A percentile compares a stretch with the other conserved stretches of the same genome.
These are phyloP conservation scores for Aricia artaxerxes DNA, from an alignment of 2,888 invertebrate species.

Conservation along the genomic window DNA sequence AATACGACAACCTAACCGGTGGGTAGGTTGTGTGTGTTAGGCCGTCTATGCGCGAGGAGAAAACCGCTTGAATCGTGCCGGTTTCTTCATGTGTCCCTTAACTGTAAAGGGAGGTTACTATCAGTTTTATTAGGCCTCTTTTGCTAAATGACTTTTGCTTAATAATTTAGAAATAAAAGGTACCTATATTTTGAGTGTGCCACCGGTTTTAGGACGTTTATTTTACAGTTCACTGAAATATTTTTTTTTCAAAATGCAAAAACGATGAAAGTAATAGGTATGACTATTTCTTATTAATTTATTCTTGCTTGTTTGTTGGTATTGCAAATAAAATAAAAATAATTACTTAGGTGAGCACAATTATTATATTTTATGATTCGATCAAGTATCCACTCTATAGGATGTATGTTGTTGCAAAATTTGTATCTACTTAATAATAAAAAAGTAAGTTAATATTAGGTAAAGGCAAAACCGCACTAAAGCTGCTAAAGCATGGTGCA, in stretches of 20 bases:
- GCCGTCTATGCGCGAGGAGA: slow-evolving; percentile 40
- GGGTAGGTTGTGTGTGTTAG: slow-evolving; percentile 34
- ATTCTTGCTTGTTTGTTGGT: too few species aligned
- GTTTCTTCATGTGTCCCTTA: slow-evolving; percentile 47
- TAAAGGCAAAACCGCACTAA: too few species aligned
- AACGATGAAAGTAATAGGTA: too few species aligned
- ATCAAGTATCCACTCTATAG: neutral
- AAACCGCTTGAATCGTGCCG: slow-evolving; percentile 44
- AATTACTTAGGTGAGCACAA: neutral
- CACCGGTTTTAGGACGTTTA: neutral
- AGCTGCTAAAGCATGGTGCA: too few species aligned
- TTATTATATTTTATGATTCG: neutral
- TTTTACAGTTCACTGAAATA: too few species aligned
- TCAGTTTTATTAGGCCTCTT: slow-evolving; percentile 39
- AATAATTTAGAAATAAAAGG: too few species aligned
- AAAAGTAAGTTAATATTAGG: neutral
- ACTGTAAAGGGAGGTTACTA: slow-evolving; percentile 45
- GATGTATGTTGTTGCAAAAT: neutral
- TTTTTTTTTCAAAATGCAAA: too few species aligned
- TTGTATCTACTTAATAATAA: neutral
- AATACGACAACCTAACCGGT: slow-evolving; percentile 29
- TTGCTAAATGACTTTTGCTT: neutral
- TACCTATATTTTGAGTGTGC: neutral
- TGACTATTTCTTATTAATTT: too few species aligned
- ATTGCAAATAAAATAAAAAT: too few species aligned